Evolutionary conservation across 2,888 invertebrate species (phyloP).

Genomic region (Exocentrus adspersus): DNA sequence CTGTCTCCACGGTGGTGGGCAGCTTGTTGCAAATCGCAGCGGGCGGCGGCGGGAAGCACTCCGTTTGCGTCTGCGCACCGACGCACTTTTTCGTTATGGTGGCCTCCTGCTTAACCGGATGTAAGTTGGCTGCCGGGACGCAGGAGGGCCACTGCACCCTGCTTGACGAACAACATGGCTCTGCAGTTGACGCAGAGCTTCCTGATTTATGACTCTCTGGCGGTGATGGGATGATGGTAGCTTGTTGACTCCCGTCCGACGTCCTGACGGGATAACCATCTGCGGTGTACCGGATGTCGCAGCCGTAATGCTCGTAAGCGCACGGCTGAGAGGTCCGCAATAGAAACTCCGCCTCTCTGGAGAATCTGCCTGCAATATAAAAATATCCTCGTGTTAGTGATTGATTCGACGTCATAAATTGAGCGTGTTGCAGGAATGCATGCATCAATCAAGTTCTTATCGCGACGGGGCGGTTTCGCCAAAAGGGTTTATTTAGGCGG

Average conservation of each 20-base stretch:
- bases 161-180: constrained; percentile 27
- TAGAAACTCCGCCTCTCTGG: constrained; percentile 74
- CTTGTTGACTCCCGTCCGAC: constrained; percentile 63
- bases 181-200: constrained; percentile 34
- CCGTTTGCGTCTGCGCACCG: constrained; percentile 70
- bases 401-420: constrained; percentile 1
- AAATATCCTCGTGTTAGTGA: constrained; percentile 7
- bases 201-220: constrained; percentile 40
- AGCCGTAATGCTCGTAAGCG: constrained; percentile 67
- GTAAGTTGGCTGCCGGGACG: constrained; percentile 62
- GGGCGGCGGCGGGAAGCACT: constrained; percentile 47
- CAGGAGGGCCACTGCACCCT: constrained; percentile 63
- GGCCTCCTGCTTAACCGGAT: constrained; percentile 33
- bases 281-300: constrained; percentile 78
- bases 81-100: constrained; percentile 64
- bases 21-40: constrained; percentile 17
- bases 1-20: constrained; percentile 51
- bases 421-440: not conserved
- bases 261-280: constrained; percentile 76
- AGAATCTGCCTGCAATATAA: constrained; percentile 63
- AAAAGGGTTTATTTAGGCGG: not conserved
- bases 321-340: constrained; percentile 57
- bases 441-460: constrained; percentile 2
- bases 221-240: constrained; percentile 62
- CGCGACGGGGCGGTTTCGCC: not conserved